Conservation (phyloP, 2,113 vertebrate species). For the Regulus satrapa region DNA sequence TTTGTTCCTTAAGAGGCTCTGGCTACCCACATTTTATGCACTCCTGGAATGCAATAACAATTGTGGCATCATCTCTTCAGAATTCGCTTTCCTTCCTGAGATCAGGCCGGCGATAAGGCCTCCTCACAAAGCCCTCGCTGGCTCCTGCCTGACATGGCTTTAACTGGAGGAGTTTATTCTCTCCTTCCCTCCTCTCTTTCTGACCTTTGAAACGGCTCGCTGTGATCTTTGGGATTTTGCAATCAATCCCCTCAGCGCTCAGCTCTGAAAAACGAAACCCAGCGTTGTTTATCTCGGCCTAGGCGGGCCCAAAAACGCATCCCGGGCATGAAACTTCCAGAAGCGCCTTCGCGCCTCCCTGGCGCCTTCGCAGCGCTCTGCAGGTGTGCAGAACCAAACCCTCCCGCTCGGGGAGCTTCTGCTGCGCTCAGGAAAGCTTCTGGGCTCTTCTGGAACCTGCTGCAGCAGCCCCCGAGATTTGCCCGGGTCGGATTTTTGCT, state of each 20-base stretch:
- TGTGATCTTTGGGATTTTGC: background rate
- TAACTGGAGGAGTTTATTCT: background rate
- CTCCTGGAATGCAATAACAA: conserved; percentile 44
- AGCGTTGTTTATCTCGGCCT: background rate
- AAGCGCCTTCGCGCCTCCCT: background rate
- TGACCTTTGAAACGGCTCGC: conserved; percentile 4
- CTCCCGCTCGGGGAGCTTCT: accelerated
- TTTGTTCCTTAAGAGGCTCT: conserved; percentile 59
- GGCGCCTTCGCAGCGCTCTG: accelerated
- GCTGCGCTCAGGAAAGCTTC: background rate
- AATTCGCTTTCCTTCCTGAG: conserved; percentile 39
- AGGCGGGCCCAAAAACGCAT: background rate
- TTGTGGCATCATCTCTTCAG: conserved; percentile 56
- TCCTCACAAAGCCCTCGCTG: background rate
- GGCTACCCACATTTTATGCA: conserved; percentile 57
- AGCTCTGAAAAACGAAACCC: background rate
- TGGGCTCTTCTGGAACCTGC: background rate
- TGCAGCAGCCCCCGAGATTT: accelerated
- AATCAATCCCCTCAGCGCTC: background rate
- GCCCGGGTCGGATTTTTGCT: too few relatives aligned
- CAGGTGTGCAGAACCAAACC: background rate
- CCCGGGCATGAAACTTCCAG: accelerated
- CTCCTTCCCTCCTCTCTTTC: background rate
- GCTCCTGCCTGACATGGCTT: background rate
- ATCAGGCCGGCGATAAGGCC: background rate